Evolutionary conservation across 2,888 invertebrate species (phyloP), one percentile per base, ranked within the genome.

Genomic region (Hydroisotoma schaefferi): DNA sequence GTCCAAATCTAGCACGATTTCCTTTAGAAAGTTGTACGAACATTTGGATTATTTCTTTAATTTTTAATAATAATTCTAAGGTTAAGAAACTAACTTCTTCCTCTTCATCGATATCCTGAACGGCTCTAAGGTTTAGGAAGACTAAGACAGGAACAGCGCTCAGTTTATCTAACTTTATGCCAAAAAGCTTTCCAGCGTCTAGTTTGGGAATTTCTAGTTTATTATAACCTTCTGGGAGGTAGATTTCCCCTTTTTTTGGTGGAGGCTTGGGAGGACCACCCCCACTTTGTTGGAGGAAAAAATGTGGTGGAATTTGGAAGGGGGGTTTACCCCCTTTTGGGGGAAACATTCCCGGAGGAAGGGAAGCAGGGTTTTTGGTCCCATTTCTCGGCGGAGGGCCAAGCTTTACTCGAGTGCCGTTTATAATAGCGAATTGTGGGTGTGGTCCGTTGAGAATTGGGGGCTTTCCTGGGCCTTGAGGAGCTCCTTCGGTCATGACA

Each of bases 161-260:
- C 23, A 60, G 55, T 1, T 56, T 54, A n/a, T 60, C 55, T 4
- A 27, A 3, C 18, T 49, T 49, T 29, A 66, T 52, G 2, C 66
- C 66, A n/a, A 66, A 59, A 15, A 62, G 27, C 47, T 62, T 59
- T 27, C 67, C 67, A 15, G 64, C 25, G 26, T 64, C 64, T 4
- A 67, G 51, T 54, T 67, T 67, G 26, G 67, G 67, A 18, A 67
- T 67, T 18, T 64, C 67, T 27, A 67, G 53, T 43, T 64, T 64
- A 51, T 67, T 67, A 29, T 67, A 67, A 44, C 61, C 62, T 20
- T 61, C 64, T 6, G 67, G 67, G 8, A 67, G 51, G 40, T 64
- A 59, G 1, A 67, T 37, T 28, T 64, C 62, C 2, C 67, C 67
- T 44, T 61, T 61, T 46, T 59, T 61, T 15, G 61, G 44, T 10